Conservation (phyloP, 1,140 invertebrate species). For the Trachymyrmex cornetzi region DNA sequence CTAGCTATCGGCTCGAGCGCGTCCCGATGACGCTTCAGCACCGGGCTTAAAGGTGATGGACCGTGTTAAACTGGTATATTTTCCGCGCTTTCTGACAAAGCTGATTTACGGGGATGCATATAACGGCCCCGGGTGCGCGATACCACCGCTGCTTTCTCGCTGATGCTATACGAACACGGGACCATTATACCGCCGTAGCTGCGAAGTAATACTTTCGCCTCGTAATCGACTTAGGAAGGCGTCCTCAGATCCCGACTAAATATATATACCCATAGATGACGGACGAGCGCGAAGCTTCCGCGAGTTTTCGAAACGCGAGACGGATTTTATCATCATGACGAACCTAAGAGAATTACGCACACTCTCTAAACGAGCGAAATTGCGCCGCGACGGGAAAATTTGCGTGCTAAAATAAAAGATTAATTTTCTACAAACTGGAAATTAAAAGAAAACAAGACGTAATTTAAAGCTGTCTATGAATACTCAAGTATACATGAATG, state of each 20-base stretch:
- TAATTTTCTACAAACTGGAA: slow-evolving; percentile 46
- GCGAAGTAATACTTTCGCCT: slow-evolving; percentile 23
- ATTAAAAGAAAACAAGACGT: slow-evolving; percentile 52
- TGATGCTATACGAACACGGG: background rate
- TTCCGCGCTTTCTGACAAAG: slow-evolving; percentile 52
- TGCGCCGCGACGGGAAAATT: background rate
- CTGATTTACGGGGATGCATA: slow-evolving; percentile 49
- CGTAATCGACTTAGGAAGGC: slow-evolving; percentile 51
- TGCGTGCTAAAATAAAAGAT: slow-evolving; percentile 2
- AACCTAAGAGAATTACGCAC: background rate
- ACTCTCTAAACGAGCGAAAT: background rate
- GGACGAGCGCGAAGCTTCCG: background rate
- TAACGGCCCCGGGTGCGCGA: slow-evolving; percentile 28
- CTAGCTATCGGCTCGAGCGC: slow-evolving; percentile 52
- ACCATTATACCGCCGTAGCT: slow-evolving; percentile 29
- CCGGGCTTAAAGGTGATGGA: slow-evolving; percentile 62
- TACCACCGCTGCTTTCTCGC: slow-evolving; percentile 4
- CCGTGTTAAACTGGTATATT: slow-evolving; percentile 46
- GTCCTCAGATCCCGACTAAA: slow-evolving; percentile 25
- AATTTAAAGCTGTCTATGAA: slow-evolving; percentile 17
- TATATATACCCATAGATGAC: background rate
- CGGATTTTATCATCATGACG: slow-evolving; percentile 7
- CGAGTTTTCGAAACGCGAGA: slow-evolving; percentile 28
- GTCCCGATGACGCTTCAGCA: slow-evolving; percentile 42
- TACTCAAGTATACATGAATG: background rate